Evolutionary conservation across 2,888 invertebrate species (phyloP).

Genomic region (Rapana venosa): DNA sequence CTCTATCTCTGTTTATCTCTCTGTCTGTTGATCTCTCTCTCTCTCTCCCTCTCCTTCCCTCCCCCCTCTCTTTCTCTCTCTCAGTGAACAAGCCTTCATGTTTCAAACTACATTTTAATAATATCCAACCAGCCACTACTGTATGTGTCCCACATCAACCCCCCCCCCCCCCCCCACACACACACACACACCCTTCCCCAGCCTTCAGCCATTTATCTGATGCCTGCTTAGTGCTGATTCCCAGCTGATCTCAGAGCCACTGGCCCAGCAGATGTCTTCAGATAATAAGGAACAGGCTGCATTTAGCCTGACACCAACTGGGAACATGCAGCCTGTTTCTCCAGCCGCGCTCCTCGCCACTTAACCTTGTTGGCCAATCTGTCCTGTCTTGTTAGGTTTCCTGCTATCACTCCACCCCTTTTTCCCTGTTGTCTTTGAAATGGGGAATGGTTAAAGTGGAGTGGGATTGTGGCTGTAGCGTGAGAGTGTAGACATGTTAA

Average conservation of each 20-base stretch:
- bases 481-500: no score
- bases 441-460: not conserved
- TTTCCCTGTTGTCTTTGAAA: no score
- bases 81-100: no score
- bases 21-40: no score
- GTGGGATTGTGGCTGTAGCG: not conserved
- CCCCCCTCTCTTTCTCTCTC: no score
- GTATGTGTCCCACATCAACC: not conserved
- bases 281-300: slow-evolving; percentile 20
- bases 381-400: slow-evolving; percentile 6
- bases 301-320: slow-evolving; percentile 16
- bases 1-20: no score
- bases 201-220: not conserved
- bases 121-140: no score
- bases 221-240: no score
- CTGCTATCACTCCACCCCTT: not conserved
- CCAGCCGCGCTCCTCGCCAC: not conserved
- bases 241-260: not conserved
- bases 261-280: slow-evolving; percentile 10
- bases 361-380: slow-evolving; percentile 15
- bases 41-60: no score
- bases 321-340: not conserved
- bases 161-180: not conserved
- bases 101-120: no score
- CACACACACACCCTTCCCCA: not conserved